phyloP scores from a whole-genome alignment of 2,113 vertebrate species.

The Chlorodrepanis virens region DNA sequence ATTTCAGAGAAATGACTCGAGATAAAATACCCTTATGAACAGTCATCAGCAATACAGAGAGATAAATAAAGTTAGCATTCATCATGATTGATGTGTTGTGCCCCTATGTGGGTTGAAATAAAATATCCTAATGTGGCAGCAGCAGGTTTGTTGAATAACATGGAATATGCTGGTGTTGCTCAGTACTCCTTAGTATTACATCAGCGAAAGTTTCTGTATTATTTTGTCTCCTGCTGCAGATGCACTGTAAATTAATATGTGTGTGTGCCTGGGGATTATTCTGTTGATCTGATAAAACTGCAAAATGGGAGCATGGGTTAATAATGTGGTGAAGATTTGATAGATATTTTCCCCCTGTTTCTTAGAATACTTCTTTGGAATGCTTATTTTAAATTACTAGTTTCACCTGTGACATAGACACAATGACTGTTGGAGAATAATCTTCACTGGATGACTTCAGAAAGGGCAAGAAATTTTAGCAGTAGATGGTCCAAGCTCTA shows the following conservation, averaged over 20 bases:
- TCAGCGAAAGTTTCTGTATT: not conserved
- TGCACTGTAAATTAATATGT: not conserved
- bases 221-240: not conserved
- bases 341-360: not conserved
- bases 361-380: not conserved
- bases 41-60: not conserved
- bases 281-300: not conserved
- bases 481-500: not conserved
- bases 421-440: not conserved
- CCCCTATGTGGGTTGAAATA: rapidly evolving
- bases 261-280: not conserved
- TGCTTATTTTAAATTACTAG: not conserved
- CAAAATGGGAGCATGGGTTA: not conserved
- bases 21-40: not conserved
- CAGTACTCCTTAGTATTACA: not conserved
- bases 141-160: not conserved
- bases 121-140: not conserved
- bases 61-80: not conserved
- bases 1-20: not conserved
- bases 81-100: not conserved
- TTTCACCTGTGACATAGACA: not conserved
- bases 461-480: not conserved
- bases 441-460: not conserved
- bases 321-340: not conserved
- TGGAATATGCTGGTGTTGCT: not conserved